Percentiles rank a stretch among this genome's conserved stretches.
phyloP scores from a whole-genome alignment of 2,113 vertebrate species.

The Phaethon lepturus region DNA sequence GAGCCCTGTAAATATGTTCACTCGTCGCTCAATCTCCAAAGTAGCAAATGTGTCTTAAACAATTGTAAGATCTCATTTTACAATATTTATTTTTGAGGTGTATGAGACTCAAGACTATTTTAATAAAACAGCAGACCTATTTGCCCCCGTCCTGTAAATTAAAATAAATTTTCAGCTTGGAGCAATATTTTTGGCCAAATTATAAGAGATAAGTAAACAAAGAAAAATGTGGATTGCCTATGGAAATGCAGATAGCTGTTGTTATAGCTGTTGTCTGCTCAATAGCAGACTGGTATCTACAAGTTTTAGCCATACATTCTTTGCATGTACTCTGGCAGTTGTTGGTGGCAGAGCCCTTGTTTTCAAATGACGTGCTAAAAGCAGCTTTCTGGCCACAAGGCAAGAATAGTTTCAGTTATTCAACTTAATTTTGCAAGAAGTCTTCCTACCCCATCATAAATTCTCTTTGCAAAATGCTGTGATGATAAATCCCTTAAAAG shows the following conservation, averaged over 20 bases:
- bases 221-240: background rate
- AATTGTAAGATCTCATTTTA: background rate
- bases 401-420: constrained; percentile 22
- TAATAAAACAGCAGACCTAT: background rate
- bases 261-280: background rate
- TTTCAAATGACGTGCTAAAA: constrained; percentile 25
- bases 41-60: background rate
- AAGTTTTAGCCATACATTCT: background rate
- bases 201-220: background rate
- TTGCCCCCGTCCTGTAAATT: background rate
- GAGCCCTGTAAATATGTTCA: background rate
- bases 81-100: background rate
- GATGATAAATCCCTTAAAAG: constrained; percentile 32
- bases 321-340: background rate
- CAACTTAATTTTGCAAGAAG: constrained; percentile 8
- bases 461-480: constrained; percentile 1
- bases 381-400: constrained; percentile 28
- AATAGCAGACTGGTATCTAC: background rate
- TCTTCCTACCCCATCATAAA: constrained; percentile 16
- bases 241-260: background rate
- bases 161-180: background rate
- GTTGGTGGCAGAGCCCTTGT: background rate
- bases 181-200: background rate
- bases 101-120: background rate
- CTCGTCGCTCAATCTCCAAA: background rate